These are phyloP conservation scores for Melanophora roralis DNA, from an alignment of 2,888 invertebrate species.

Conservation along the genomic window DNA sequence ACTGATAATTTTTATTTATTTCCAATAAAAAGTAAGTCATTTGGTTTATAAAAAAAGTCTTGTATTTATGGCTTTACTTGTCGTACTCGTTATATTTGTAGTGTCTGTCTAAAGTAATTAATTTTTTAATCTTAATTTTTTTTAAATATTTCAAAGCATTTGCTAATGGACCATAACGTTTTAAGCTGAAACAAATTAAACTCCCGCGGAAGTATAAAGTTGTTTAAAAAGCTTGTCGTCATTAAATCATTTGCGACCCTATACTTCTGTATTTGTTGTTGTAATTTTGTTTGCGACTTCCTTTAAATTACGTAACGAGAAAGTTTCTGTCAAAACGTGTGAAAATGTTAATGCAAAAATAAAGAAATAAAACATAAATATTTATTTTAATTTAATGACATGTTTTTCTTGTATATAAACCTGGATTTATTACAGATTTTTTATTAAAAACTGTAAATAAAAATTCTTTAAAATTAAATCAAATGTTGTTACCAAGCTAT, in stretches of 20 bases:
- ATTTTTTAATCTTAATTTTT: neutral
- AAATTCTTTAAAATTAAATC: no score
- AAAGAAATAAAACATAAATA: neutral
- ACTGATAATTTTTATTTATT: conserved; percentile 4
- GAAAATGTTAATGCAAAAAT: no score
- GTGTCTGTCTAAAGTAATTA: conserved; percentile 15
- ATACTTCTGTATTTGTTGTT: neutral
- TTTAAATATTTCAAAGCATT: conserved; percentile 4
- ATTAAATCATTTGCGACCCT: conserved; percentile 17
- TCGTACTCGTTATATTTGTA: neutral
- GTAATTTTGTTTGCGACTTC: neutral
- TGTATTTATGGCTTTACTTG: neutral
- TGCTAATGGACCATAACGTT: conserved; percentile 7
- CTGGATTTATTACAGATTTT: no score
- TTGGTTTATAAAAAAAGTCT: conserved; percentile 19
- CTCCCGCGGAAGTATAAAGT: conserved; percentile 30
- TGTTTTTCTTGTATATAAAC: neutral
- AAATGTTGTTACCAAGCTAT: no score
- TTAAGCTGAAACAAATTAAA: conserved; percentile 1
- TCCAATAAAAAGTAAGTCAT: neutral
- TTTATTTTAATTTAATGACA: neutral
- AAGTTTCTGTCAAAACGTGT: neutral
- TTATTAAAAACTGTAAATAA: no score
- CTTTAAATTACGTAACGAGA: neutral
- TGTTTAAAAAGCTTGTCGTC: neutral